Evolutionary conservation across 2,797 vertebrate species (phyloP), one percentile per base, ranked within the genome.

Genomic region (Oreochromis mossambicus): DNA sequence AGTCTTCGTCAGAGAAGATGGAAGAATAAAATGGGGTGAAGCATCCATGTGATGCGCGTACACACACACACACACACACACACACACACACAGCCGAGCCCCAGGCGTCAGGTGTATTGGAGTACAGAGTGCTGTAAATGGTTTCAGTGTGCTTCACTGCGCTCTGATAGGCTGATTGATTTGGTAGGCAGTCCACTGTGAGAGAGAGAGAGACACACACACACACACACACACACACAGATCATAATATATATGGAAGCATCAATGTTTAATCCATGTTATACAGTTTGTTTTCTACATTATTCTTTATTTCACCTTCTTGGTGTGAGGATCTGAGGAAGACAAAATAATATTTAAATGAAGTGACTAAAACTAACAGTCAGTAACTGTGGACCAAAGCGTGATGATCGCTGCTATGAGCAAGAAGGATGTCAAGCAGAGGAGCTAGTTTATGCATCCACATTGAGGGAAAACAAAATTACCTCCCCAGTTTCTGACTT

Each of bases 111-210:
- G 84, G 88, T 91, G 89, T 91, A 92, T 63, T 90, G 85, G 83
- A 90, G 92, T 93, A 87, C 86, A 86, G 80, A 90, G 87, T 81
- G 91, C 89, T 91, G 87, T 92, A 94, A 93, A 92, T 92, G 93
- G 90, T 91, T 93, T 93, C 89, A 87, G 58, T 92, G 84, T 91
- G 91, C 89, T 91, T 91, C 87, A 91, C 87, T 92, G 86, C 88
- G 88, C 85, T 86, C 83, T 93, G 91, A 93, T 94, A 87, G 90
- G 88, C 88, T 91, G 92, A 92, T 93, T 92, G 90, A 94, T 92
- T 91, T 91, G 83, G 83, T 77, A 79, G 80, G 78, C 85, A 88
- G 81, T 87, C 81, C 83, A 87, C 84, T 58, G 10, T 91, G 90
- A 91, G 76, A 88, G 77, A 70, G 26, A 66, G 51, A 56, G 24